A percentile compares a stretch with the other conserved stretches of the same genome.
Conservation (phyloP, 2,797 vertebrate genomes). For the Leptodactylus fallax region DNA sequence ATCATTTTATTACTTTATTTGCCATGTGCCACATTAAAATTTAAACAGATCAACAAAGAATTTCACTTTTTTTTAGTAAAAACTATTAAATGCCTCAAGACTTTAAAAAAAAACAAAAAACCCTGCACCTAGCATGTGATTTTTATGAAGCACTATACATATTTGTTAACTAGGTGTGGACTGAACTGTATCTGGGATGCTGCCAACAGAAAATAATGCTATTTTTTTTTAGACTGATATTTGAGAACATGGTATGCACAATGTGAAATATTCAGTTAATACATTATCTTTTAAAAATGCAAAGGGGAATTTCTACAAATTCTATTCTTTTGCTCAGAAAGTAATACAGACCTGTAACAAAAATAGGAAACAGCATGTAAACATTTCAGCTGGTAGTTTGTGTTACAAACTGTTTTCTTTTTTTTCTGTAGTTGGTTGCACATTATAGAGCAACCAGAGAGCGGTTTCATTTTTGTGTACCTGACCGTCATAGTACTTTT, state of each 20-base stretch:
- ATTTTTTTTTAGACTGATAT: constrained; percentile 4
- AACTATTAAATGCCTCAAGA: no score
- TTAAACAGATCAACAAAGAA: no score
- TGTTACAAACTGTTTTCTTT: no score
- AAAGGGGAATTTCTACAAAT: not conserved
- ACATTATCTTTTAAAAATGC: not conserved
- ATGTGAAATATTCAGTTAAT: not conserved
- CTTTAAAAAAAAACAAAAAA: no score
- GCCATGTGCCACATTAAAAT: no score
- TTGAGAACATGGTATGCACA: not conserved
- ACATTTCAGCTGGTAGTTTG: no score
- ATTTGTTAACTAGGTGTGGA: constrained; percentile 43
- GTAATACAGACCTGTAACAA: not conserved
- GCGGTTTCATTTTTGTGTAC: no score
- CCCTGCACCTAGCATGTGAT: not conserved
- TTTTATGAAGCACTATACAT: constrained; percentile 16
- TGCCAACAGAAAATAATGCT: constrained; percentile 26
- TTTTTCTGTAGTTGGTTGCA: no score
- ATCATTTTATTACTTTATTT: no score
- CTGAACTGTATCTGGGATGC: constrained; percentile 14
- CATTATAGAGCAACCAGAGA: no score
- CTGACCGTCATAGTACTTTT: no score
- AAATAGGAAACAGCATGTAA: not conserved
- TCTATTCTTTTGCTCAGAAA: not conserved
- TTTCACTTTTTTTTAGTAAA: no score